These are phyloP conservation scores for Castor canadensis DNA, from an alignment of 2,113 vertebrate species.

Conservation along the genomic window DNA sequence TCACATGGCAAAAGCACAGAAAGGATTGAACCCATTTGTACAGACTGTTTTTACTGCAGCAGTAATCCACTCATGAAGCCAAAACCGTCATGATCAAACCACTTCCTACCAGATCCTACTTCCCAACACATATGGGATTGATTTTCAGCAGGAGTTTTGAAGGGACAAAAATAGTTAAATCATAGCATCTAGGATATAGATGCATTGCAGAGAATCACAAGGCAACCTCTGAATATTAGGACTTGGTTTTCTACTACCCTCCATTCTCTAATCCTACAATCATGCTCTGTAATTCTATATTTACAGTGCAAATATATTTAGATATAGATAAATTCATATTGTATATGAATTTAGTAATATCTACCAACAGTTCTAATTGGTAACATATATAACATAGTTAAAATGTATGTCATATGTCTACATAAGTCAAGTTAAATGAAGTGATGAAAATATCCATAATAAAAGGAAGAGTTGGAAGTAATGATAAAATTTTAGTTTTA, in stretches of 20 bases:
- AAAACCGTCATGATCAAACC: background rate
- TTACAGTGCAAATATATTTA: background rate
- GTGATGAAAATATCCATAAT: background rate
- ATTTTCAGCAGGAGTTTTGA: background rate
- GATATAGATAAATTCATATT: background rate
- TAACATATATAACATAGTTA: background rate
- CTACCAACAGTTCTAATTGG: background rate
- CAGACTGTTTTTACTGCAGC: background rate
- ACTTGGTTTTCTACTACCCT: background rate
- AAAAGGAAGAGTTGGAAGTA: background rate
- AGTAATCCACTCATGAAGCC: background rate
- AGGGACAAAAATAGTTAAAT: background rate
- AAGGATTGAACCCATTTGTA: background rate
- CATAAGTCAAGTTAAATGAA: constrained; percentile 3
- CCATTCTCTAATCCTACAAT: background rate
- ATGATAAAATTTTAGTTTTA: background rate
- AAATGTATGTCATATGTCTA: background rate
- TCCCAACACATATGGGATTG: background rate
- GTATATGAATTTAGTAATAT: background rate
- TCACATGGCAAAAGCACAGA: background rate
- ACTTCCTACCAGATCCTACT: background rate
- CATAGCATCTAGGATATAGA: background rate
- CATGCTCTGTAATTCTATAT: background rate
- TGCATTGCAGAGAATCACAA: background rate
- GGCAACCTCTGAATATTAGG: background rate